phyloP scores from a whole-genome alignment of 2,797 vertebrate genomes.

The Betta splendens region DNA sequence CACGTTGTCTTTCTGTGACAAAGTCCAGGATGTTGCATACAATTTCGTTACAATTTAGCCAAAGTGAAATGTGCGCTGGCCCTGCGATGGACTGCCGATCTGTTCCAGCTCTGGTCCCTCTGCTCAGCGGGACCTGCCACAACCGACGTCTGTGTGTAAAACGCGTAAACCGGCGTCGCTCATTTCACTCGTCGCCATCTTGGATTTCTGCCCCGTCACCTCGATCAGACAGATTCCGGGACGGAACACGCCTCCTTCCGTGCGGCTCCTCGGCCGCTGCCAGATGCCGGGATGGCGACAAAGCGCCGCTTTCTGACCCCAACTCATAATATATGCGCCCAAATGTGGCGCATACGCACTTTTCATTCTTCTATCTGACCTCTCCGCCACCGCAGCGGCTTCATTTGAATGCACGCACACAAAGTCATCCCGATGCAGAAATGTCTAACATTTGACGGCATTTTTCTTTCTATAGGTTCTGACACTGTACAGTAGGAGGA shows the following conservation, averaged over 20 bases:
- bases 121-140: conserved; percentile 34
- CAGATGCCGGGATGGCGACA: conserved; percentile 26
- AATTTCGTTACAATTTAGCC: conserved; percentile 54
- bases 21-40: conserved; percentile 55
- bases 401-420: conserved; percentile 37
- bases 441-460: conserved; percentile 12
- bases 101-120: conserved; percentile 44
- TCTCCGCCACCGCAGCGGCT: conserved; percentile 46
- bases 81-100: conserved; percentile 45
- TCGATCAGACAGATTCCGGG: conserved; percentile 54
- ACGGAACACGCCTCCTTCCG: conserved; percentile 51
- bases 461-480: conserved; percentile 26
- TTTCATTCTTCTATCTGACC: conserved; percentile 54
- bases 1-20: conserved; percentile 51
- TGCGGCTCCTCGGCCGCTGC: conserved; percentile 45
- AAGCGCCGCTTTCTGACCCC: conserved; percentile 53
- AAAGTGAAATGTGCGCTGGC: no score
- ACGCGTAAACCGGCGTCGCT: no score
- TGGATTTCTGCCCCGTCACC: conserved; percentile 43
- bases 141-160: no score
- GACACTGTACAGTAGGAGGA: conserved; percentile 80
- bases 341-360: conserved; percentile 49
- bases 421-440: conserved; percentile 10
- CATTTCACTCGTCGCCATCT: conserved; percentile 61
- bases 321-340: conserved; percentile 49